Evolutionary conservation across 2,113 vertebrate species (phyloP), one percentile per base, ranked within the genome.

Genomic region (Colaptes auratus): DNA sequence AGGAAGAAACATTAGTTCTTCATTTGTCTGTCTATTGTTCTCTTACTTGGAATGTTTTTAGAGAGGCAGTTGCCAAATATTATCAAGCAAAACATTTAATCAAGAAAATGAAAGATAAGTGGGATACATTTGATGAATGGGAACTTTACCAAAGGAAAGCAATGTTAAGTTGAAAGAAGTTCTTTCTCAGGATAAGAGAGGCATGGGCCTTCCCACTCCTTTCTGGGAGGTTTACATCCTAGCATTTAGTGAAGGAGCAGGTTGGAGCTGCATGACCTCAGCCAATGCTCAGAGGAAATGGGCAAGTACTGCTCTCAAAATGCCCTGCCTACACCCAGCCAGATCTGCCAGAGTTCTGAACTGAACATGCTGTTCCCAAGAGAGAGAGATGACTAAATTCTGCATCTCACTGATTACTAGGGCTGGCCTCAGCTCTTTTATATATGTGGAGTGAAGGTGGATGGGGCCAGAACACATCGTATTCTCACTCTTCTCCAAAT

Each of bases 1-100:
- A 93, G 81, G 86, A 90, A 95, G 76, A 92, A 94, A 94, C 53
- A 95, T 91, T 94, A 82, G 59, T 74, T 92, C 82, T 95, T 94
- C 79, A 60, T 96, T 95, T 96, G 79, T 81, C 63, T 89, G 81
- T 79, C 85, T 90, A 92, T 94, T 96, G 93, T 96, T 97, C 61
- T 91, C 80, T 78, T 88, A 60, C 65, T 94, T 96, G 78, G 85
- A 96, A 95, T 89, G 89, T 95, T 96, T 96, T 91, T 88, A 89
- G 86, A 89, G 73, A 86, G 27, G 36, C 42, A 42, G 28, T 85
- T 96, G 92, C 89, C 92, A 93, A 93, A 82, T 89, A 91, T 93
- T 96, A 50, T 85, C 58, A 86, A 88, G 92, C 89, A 79, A 95
- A 95, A 76, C 75, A 82, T 86, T 94, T 95, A 89, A 95, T 93